Evolutionary conservation across 2,797 vertebrate genomes (phyloP).

Genomic region (Liparis tanakae): DNA sequence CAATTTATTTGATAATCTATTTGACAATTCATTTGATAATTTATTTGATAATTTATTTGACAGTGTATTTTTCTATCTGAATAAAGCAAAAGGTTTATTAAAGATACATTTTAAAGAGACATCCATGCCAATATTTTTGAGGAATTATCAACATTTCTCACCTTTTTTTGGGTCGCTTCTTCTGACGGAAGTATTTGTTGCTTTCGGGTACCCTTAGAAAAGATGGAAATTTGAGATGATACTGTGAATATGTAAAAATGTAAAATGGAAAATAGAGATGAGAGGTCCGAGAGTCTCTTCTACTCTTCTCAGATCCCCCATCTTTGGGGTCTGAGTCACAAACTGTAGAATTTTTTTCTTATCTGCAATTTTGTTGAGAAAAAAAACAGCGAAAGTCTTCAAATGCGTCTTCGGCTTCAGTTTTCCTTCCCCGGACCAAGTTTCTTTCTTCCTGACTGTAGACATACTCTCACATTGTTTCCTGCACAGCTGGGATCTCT

Average conservation of each 20-base stretch:
- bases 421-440: not conserved
- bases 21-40: no score
- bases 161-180: not conserved
- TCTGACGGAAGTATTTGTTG: not conserved
- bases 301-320: not conserved
- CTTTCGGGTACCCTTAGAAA: no score
- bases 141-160: not conserved
- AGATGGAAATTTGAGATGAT: no score
- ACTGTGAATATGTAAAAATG: no score
- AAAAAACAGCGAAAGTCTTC: not conserved
- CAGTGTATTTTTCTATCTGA: no score
- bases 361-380: not conserved
- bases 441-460: not conserved
- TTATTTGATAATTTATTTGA: no score
- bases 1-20: no score
- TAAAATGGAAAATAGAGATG: no score
- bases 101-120: not conserved
- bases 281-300: slow-evolving; percentile 2
- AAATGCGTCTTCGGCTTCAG: not conserved
- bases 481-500: slow-evolving; percentile 22
- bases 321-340: not conserved
- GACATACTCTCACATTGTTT: not conserved
- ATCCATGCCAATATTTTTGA: not conserved
- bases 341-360: not conserved
- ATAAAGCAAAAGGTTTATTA: no score